phyloP scores from a whole-genome alignment of 2,888 invertebrate genomes.

The Pyrochroa serraticornis region DNA sequence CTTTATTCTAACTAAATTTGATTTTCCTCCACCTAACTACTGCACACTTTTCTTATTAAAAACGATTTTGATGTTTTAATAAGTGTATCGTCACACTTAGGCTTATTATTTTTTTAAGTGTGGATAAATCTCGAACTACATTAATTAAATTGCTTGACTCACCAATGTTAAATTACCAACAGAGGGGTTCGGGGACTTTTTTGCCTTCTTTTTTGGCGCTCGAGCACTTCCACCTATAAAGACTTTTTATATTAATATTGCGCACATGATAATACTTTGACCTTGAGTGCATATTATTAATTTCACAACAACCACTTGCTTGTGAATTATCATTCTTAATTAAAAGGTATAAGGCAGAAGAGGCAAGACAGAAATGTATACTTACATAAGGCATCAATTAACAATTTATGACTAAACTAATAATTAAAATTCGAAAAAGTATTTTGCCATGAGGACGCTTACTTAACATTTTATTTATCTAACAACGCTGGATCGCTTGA shows the following conservation, averaged over 20 bases:
- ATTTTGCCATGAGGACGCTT: neutral
- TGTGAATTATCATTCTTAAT: too few species aligned
- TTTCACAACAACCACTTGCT: too few species aligned
- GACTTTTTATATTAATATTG: slow-evolving; percentile 22
- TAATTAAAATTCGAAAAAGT: too few species aligned
- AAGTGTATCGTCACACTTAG: too few species aligned
- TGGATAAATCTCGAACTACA: too few species aligned
- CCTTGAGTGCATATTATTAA: slow-evolving; percentile 6
- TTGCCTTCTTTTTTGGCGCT: slow-evolving; percentile 63
- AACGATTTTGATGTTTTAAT: too few species aligned
- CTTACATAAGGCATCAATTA: neutral
- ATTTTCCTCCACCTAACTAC: slow-evolving; percentile 11
- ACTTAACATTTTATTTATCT: neutral
- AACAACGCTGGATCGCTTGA: too few species aligned
- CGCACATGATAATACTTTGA: neutral
- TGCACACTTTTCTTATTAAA: too few species aligned
- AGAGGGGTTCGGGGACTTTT: slow-evolving; percentile 59
- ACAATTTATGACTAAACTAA: neutral
- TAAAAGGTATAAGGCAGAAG: too few species aligned
- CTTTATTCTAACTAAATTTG: too few species aligned
- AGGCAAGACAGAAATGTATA: too few species aligned
- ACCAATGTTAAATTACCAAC: slow-evolving; percentile 44
- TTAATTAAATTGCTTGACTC: slow-evolving; percentile 32
- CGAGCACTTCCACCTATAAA: slow-evolving; percentile 56
- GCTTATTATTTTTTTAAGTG: too few species aligned